Evolutionary conservation across 2,888 invertebrate genomes (phyloP), one percentile per base, ranked within the genome.

Genomic region (Pseudococcus jackbeardsleyi): DNA sequence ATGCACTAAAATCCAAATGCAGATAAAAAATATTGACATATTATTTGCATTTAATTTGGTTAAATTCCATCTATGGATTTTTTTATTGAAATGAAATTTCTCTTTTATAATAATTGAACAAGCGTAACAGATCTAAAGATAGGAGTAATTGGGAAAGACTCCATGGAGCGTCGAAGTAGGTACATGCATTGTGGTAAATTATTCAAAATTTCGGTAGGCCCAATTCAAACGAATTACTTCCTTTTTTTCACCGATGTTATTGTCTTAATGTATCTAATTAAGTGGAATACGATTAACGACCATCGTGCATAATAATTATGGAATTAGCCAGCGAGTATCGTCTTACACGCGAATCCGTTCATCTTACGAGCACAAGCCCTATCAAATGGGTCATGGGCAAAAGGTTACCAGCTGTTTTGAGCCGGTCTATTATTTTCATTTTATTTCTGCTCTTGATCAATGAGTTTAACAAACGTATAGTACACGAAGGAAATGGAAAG

Each of bases 311-410:
- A 33, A 79, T 79, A 46, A 79, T 79, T 59, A 59, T n/a, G 59
- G 59, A 59, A 59, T 59, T 59, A 19, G 59, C 59, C 59, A 19
- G 19, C 59, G 19, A 33, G 8, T 42, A 79, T 79, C 68, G 68
- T 72, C 68, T 26, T 79, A 79, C 33, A 79, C 79, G 79, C 42
- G 42, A 42, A 79, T 42, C 79, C n/a, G n/a, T 12, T 19, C 22
- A 72, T 33, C 68, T 72, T 72, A 33, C 68, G 11, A 33, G 26
- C 12, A 11, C 26, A 33, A 3, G 26, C 26, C 26, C 1, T 9
- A 72, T 33, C 15, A 79, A 79, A n/a, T 33, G 46, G 79, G 79
- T 79, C 79, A 79, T 79, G 79, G 46, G 8, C 15, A 79, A 79
- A 79, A 42, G 42, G 79, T 42, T 42, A 42, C 19, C 8, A 17